Base-by-base conservation (phyloP, 2,113 vertebrate genomes). In the Heliornis fulica region DNA sequence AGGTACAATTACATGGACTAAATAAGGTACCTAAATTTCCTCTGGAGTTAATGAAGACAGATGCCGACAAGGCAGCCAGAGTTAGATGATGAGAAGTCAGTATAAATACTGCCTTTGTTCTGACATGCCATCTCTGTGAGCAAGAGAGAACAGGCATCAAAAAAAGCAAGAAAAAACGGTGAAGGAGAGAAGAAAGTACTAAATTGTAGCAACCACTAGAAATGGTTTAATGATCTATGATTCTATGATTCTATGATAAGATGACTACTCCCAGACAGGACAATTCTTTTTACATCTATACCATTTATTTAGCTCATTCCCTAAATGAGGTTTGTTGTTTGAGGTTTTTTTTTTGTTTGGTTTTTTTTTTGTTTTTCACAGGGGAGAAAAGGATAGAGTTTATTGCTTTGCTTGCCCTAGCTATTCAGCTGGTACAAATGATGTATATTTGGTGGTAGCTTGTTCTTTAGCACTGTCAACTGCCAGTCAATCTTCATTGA, bases 381-480 rank as follows among this genome's bases (percentile, higher is more conserved):
- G 38, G 23, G 64, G 31, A 46, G 57, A 51, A 90, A 89, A 40
- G 1, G 11, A 63, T 7, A 11, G 4, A 31, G 5, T 34, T 92
- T 89, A 82, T 78, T 75, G 26, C 26, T 85, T 91, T 91, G 74
- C 86, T 93, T 95, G 45, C 85, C 41, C 56, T 83, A 95, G 57
- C 48, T 92, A 66, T 90, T 93, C 77, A 92, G 20, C 36, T 16
- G 3, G 31, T 93, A 94, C 48, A 93, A 94, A 94, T 94, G 78
- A 81, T 92, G 78, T 91, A 63, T 92, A 87, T 87, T 80, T 32
- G 5, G 89, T 75, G 1, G 0, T 89, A 90, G 82, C 78, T 97
- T 95, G 79, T 93, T 95, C 94, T 90, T 96, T 94, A 95, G 12
- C 84, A 83, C 71, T 94, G 93, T 92, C 95, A 96, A 59, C 71